These are phyloP conservation scores for Rhinatrema bivittatum DNA, from an alignment of 2,797 vertebrate species.

Conservation along the genomic window DNA sequence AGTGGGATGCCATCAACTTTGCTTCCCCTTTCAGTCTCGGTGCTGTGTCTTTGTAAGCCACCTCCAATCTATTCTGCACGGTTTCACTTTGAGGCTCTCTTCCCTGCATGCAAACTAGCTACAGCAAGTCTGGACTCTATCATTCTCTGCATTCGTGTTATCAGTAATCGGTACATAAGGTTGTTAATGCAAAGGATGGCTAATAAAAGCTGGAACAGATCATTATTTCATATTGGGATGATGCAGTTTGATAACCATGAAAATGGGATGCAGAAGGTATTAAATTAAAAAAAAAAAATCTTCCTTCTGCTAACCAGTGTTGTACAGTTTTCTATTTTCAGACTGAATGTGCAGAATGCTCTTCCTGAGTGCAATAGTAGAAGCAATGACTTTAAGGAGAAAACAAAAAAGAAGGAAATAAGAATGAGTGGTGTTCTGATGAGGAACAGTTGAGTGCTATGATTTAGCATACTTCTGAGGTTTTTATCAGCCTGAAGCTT, in stretches of 20 bases:
- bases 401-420: conserved; percentile 17
- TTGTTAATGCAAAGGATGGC: conserved; percentile 12
- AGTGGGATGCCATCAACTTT: conserved; percentile 28
- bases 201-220: conserved; percentile 11
- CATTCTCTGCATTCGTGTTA: conserved; percentile 25
- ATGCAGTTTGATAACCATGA: conserved; percentile 23
- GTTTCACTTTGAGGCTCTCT: conserved; percentile 17
- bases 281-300: no score
- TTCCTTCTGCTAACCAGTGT: conserved; percentile 23
- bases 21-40: conserved; percentile 23
- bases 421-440: conserved; percentile 31
- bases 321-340: conserved; percentile 28
- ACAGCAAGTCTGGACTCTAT: conserved; percentile 1
- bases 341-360: conserved; percentile 42
- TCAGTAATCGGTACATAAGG: conserved; percentile 34
- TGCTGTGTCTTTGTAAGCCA: conserved; percentile 18
- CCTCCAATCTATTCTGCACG: conserved; percentile 23
- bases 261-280: conserved; percentile 26
- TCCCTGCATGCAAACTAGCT: conserved; percentile 14
- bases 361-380: conserved; percentile 27
- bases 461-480: conserved; percentile 37
- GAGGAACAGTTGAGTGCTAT: conserved; percentile 38
- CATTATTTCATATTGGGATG: conserved; percentile 23
- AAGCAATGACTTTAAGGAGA: conserved; percentile 33
- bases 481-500: conserved; percentile 34